phyloP scores from a whole-genome alignment of 2,113 vertebrate genomes.

The Cygnus buccinator region DNA sequence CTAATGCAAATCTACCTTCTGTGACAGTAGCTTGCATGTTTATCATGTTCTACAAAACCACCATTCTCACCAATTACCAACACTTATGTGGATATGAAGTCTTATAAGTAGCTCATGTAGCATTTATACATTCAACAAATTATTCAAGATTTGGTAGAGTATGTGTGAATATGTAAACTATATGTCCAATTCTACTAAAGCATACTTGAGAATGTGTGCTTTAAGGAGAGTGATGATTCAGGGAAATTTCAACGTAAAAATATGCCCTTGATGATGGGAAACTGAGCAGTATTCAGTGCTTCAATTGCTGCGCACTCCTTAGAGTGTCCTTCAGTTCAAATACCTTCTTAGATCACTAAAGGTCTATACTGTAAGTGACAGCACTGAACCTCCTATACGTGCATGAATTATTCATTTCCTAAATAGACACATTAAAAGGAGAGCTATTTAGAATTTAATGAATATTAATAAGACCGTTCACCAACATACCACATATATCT shows the following conservation, averaged over 20 bases:
- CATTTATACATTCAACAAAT: not conserved
- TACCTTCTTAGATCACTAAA: conserved; percentile 42
- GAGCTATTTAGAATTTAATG: conserved; percentile 59
- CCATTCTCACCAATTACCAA: not conserved
- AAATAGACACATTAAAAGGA: conserved; percentile 65
- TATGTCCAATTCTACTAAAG: not conserved
- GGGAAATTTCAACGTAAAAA: not conserved
- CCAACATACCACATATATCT: conserved; percentile 23
- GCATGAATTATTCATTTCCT: conserved; percentile 69
- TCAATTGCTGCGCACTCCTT: conserved; percentile 30
- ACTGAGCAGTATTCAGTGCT: not conserved
- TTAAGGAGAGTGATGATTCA: conserved; percentile 27
- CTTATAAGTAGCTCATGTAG: fast-evolving
- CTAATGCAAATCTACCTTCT: not conserved
- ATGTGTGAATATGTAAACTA: not conserved
- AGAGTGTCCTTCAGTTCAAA: conserved; percentile 56
- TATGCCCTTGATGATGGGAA: not conserved
- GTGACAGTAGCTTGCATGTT: not conserved
- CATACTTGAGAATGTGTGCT: not conserved
- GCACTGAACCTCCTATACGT: conserved; percentile 33
- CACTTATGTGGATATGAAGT: not conserved
- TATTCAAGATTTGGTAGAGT: not conserved
- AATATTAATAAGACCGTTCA: conserved; percentile 65
- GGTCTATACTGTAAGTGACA: conserved; percentile 51
- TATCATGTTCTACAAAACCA: not conserved